phyloP scores from a whole-genome alignment of 1,140 invertebrate species.

The Onthophagus taurus region DNA sequence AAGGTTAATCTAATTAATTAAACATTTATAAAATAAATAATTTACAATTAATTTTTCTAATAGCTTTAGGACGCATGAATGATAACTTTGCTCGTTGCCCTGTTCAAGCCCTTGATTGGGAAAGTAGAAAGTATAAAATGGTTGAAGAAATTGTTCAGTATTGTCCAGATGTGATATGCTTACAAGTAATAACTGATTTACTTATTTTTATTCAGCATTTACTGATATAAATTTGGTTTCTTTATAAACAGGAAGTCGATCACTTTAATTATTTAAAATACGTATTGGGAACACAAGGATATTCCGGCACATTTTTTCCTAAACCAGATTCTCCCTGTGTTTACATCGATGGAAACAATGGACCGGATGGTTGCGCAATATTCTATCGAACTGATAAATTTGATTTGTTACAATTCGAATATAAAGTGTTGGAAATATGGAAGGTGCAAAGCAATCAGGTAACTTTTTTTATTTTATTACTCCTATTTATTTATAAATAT shows the following conservation, averaged over 20 bases:
- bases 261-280: conserved; percentile 61
- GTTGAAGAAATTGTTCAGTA: conserved; percentile 63
- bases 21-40: conserved; percentile 17
- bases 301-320: conserved; percentile 60
- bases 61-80: conserved; percentile 59
- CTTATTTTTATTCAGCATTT: too few species aligned
- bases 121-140: conserved; percentile 53
- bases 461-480: conserved; percentile 10
- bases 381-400: conserved; percentile 59
- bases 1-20: conserved; percentile 47
- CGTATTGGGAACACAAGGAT: conserved; percentile 54
- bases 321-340: conserved; percentile 74
- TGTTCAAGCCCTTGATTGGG: conserved; percentile 59
- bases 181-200: conserved; percentile 51
- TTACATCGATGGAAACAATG: conserved; percentile 61
- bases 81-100: conserved; percentile 70
- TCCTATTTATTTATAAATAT: too few species aligned
- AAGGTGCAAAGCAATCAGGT: conserved; percentile 63
- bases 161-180: conserved; percentile 61
- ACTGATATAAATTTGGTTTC: too few species aligned
- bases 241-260: conserved; percentile 76
- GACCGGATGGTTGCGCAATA: conserved; percentile 72
- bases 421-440: conserved; percentile 58
- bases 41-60: conserved; percentile 26
- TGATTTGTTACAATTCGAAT: conserved; percentile 48